Evolutionary conservation across 2,113 vertebrate species (phyloP).

Genomic region (Lophochroa leadbeateri): DNA sequence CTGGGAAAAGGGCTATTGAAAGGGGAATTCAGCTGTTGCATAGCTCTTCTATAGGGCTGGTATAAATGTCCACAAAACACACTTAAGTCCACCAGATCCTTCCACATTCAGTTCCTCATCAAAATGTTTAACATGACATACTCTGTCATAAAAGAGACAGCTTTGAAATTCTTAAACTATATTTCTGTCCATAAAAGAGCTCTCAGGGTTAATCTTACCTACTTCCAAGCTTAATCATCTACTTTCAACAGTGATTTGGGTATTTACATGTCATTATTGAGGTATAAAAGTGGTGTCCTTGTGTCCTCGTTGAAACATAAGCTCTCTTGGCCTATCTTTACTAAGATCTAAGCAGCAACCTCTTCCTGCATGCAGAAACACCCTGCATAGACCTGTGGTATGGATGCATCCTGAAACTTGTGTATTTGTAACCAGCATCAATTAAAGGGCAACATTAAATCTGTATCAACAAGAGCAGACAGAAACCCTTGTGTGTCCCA

Average conservation of each 20-base stretch:
- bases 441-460: neutral
- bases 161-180: neutral
- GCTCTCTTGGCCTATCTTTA: neutral
- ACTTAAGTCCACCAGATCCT: neutral
- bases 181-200: neutral
- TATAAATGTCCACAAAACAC: neutral
- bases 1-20: neutral
- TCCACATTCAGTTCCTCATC: neutral
- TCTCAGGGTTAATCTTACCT: neutral
- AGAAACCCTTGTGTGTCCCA: neutral
- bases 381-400: neutral
- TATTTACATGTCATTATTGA: neutral
- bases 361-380: neutral
- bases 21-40: neutral
- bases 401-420: neutral
- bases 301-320: neutral
- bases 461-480: neutral
- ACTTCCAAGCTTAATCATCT: neutral
- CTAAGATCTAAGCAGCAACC: neutral
- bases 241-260: neutral
- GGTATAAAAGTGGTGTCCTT: accelerated
- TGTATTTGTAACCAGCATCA: neutral
- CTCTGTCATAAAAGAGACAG: neutral
- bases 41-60: neutral
- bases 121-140: neutral